Conservation (phyloP, 1,140 invertebrate genomes). For the Drosophila virilis region DNA sequence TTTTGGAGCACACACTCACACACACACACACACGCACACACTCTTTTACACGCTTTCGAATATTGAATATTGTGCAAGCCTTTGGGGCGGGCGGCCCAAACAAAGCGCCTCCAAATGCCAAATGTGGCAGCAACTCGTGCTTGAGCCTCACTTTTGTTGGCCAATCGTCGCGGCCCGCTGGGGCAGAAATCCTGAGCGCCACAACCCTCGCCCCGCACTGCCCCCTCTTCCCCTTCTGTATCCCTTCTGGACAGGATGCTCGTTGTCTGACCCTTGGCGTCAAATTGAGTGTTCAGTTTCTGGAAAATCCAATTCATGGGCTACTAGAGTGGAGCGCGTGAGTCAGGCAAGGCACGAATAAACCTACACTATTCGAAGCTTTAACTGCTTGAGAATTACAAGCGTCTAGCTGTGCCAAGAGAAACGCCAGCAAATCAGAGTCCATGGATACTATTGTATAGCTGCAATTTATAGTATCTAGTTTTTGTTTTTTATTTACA, state of each 20-base stretch:
- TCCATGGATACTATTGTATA: no score
- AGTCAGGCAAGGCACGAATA: no score
- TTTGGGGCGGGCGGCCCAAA: conserved; percentile 18
- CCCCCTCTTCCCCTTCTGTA: neutral
- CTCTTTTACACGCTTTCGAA: neutral
- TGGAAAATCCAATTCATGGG: neutral
- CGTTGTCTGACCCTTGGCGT: neutral
- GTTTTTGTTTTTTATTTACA: no score
- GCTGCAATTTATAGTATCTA: no score
- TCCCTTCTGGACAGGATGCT: neutral
- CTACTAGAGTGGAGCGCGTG: no score
- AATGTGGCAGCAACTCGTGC: conserved; percentile 35
- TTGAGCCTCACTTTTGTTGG: conserved; percentile 30
- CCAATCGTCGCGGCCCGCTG: conserved; percentile 20
- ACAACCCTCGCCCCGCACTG: neutral
- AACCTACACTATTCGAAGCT: no score
- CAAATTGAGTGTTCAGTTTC: conserved; percentile 1
- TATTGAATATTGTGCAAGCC: conserved; percentile 29
- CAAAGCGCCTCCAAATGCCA: conserved; percentile 33
- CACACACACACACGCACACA: neutral
- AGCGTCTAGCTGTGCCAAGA: no score
- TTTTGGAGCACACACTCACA: conserved; percentile 26
- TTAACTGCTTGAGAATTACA: no score
- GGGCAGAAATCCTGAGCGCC: neutral
- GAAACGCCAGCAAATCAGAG: no score